phyloP scores from a whole-genome alignment of 2,888 invertebrate genomes.

The Furcula furcula region DNA sequence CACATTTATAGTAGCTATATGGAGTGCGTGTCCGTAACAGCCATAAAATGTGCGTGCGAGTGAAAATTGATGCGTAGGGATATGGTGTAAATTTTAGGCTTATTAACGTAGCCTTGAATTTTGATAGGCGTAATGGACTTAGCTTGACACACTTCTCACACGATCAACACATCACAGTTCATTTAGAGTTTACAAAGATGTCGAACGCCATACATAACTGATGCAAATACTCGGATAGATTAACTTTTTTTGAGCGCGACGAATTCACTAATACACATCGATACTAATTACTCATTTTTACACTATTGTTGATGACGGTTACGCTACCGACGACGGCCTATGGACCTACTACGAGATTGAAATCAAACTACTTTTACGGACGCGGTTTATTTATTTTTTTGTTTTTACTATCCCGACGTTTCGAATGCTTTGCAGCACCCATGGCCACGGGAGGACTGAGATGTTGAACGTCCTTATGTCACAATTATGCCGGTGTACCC shows the following conservation, averaged over 20 bases:
- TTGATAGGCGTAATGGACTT: slow-evolving; percentile 44
- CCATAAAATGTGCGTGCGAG: slow-evolving; percentile 63
- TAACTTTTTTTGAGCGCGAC: slow-evolving; percentile 10
- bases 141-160: slow-evolving; percentile 44
- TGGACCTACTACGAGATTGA: too few species aligned
- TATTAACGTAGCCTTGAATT: slow-evolving; percentile 62
- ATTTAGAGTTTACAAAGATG: slow-evolving; percentile 14
- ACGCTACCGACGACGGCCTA: too few species aligned
- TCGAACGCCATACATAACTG: slow-evolving; percentile 12
- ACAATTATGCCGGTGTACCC: too few species aligned
- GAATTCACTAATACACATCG: too few species aligned
- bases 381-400: too few species aligned
- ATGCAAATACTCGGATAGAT: slow-evolving; percentile 13
- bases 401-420: too few species aligned
- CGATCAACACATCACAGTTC: slow-evolving; percentile 18
- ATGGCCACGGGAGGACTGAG: too few species aligned
- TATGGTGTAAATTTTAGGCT: slow-evolving; percentile 64
- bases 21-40: slow-evolving; percentile 61
- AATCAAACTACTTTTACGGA: too few species aligned
- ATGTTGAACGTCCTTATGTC: too few species aligned
- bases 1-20: slow-evolving; percentile 50
- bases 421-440: too few species aligned
- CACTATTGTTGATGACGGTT: too few species aligned
- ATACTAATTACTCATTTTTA: too few species aligned
- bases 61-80: slow-evolving; percentile 62